Percentiles rank a stretch among this genome's conserved stretches.
These are phyloP conservation scores for Aproaerema taeniolella DNA, from an alignment of 2,888 invertebrate genomes.

Conservation along the genomic window DNA sequence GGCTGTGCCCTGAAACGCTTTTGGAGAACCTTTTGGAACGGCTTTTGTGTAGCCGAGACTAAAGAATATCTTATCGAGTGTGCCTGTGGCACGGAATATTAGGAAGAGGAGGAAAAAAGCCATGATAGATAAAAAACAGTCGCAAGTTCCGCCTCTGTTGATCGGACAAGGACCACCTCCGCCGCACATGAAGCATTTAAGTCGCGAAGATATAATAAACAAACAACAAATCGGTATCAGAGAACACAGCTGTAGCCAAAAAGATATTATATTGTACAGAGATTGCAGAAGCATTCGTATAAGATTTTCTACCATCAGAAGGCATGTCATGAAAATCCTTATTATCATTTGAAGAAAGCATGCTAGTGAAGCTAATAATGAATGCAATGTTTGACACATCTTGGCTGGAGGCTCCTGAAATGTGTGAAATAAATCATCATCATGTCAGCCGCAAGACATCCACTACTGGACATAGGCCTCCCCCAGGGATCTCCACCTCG, in stretches of 20 bases:
- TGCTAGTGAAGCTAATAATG: constrained; percentile 43
- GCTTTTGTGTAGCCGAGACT: constrained; percentile 52
- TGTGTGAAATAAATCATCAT: too few species aligned
- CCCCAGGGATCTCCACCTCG: too few species aligned
- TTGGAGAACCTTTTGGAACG: too few species aligned
- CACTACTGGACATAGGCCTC: too few species aligned
- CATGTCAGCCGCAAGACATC: too few species aligned
- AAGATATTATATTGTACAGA: constrained; percentile 58
- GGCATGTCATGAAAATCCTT: constrained; percentile 56
- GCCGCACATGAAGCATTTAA: constrained; percentile 58
- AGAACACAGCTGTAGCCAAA: constrained; percentile 53
- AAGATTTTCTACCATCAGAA: constrained; percentile 60
- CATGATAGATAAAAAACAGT: constrained; percentile 50
- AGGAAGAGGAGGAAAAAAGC: constrained; percentile 47
- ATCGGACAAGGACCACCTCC: constrained; percentile 49
- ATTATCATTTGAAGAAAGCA: constrained; percentile 60
- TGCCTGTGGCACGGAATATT: constrained; percentile 51
- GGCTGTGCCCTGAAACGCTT: too few species aligned
- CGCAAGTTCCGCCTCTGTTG: constrained; percentile 48
- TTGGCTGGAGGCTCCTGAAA: too few species aligned
- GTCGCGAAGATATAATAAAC: constrained; percentile 46
- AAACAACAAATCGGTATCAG: constrained; percentile 57
- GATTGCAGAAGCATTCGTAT: constrained; percentile 58
- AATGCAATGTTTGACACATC: constrained; percentile 60
- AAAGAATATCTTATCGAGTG: constrained; percentile 54